Evolutionary conservation across 2,113 vertebrate species (phyloP).

Genomic region (Equus quagga): DNA sequence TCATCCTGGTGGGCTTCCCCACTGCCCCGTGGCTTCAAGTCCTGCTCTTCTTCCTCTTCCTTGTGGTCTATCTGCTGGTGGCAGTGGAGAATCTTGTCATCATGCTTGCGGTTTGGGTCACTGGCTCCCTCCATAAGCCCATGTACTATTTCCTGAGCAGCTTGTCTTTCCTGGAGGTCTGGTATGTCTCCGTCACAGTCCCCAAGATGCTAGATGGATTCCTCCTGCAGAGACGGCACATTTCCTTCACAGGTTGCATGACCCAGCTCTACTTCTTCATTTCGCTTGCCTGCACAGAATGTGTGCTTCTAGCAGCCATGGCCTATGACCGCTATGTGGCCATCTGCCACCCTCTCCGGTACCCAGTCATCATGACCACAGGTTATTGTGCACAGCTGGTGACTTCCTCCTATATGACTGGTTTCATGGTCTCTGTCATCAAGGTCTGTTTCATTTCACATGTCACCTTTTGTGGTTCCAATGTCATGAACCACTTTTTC

Average conservation of each 20-base stretch:
- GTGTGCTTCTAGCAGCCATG: slow-evolving; percentile 79
- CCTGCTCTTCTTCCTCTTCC: slow-evolving; percentile 73
- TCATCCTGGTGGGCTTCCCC: slow-evolving; percentile 82
- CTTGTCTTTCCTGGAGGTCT: slow-evolving; percentile 81
- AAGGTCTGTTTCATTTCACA: slow-evolving; percentile 80
- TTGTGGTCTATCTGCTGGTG: slow-evolving; percentile 75
- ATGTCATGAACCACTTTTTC: slow-evolving; percentile 83
- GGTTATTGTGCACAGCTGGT: slow-evolving; percentile 50
- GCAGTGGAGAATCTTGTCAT: slow-evolving; percentile 78
- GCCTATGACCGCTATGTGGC: neutral
- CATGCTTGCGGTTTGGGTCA: slow-evolving; percentile 72
- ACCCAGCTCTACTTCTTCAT: slow-evolving; percentile 83
- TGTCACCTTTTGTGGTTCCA: slow-evolving; percentile 76
- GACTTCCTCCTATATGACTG: slow-evolving; percentile 66
- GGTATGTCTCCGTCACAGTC: slow-evolving; percentile 79
- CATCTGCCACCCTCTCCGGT: slow-evolving; percentile 57
- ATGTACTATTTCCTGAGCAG: slow-evolving; percentile 83
- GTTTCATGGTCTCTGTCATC: slow-evolving; percentile 70
- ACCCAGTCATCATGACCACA: slow-evolving; percentile 65
- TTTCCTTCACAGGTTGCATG: slow-evolving; percentile 82
- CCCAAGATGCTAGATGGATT: slow-evolving; percentile 78
- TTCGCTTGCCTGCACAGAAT: slow-evolving; percentile 81
- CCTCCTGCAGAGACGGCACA: slow-evolving; percentile 65
- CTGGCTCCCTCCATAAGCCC: slow-evolving; percentile 76
- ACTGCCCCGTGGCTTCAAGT: slow-evolving; percentile 57